A percentile compares a stretch with the other conserved stretches of the same genome.
phyloP scores from a whole-genome alignment of 2,113 vertebrate genomes.

The Paedocypris sp. region DNA sequence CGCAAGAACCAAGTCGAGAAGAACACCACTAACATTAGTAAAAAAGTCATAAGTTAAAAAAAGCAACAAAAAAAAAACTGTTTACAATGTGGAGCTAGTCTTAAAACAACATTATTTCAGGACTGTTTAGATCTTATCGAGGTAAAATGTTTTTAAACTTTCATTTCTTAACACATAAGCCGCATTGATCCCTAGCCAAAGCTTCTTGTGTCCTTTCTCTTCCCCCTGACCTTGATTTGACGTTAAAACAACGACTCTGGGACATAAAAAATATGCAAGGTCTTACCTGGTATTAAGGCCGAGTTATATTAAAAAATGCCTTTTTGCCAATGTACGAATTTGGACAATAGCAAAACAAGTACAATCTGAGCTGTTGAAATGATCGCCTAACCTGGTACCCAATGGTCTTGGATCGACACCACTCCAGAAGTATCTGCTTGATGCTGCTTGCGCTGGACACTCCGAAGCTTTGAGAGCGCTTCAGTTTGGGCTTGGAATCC shows the following conservation, averaged over 20 bases:
- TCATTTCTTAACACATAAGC: neutral
- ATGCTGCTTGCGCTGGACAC: conserved; percentile 94
- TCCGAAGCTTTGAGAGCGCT: conserved; percentile 89
- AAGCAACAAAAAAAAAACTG: conserved; percentile 1
- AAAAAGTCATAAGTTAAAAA: conserved; percentile 1
- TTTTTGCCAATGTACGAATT: too few relatives aligned
- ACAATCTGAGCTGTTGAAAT: too few relatives aligned
- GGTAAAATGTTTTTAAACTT: neutral
- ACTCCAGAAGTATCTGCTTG: conserved; percentile 92
- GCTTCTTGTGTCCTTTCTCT: neutral
- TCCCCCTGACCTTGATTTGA: neutral
- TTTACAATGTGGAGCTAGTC: neutral
- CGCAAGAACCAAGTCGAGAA: conserved; percentile 23
- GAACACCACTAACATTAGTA: neutral
- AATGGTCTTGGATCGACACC: conserved; percentile 92
- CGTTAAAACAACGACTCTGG: too few relatives aligned
- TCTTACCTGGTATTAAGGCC: too few relatives aligned
- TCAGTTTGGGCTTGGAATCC: conserved; percentile 78
- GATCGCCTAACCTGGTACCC: conserved; percentile 83
- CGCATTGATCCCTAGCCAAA: too few relatives aligned
- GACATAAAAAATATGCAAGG: too few relatives aligned
- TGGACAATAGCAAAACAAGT: too few relatives aligned
- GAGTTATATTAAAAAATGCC: too few relatives aligned
- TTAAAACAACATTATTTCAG: neutral
- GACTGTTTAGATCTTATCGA: neutral